These are phyloP conservation scores for Muscidifurax raptorellus DNA, from an alignment of 1,140 invertebrate species.

Conservation along the genomic window DNA sequence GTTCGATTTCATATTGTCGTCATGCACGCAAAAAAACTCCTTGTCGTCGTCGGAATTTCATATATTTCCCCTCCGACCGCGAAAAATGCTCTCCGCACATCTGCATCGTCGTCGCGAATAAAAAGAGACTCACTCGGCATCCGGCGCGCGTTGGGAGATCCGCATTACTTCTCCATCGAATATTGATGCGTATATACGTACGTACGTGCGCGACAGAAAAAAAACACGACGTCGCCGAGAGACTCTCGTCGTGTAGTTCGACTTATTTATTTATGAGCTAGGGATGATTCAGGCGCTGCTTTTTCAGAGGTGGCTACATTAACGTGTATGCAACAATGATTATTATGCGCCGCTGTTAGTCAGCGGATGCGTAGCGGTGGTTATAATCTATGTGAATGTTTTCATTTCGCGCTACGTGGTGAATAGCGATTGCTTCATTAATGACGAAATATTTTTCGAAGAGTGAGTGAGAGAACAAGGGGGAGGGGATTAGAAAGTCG, in stretches of 20 bases:
- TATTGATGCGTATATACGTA: neutral
- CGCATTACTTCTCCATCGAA: neutral
- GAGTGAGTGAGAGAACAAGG: no score
- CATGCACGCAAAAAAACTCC: neutral
- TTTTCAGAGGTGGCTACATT: neutral
- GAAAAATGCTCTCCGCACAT: neutral
- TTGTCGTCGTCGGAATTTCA: neutral
- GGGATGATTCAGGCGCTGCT: neutral
- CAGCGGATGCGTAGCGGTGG: neutral
- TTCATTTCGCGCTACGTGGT: neutral
- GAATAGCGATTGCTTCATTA: conserved; percentile 8
- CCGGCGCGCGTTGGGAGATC: neutral
- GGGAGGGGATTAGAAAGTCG: no score
- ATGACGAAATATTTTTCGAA: neutral
- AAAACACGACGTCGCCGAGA: neutral
- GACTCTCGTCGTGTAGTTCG: neutral
- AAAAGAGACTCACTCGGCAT: neutral
- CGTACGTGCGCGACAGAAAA: neutral
- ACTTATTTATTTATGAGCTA: conserved; percentile 1
- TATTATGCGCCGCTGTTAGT: neutral
- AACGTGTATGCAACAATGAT: neutral
- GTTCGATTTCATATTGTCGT: neutral
- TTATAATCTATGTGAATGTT: neutral
- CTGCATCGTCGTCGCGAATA: neutral
- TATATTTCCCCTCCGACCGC: neutral